Percentiles rank a stretch among this genome's conserved stretches.
Conservation (phyloP, 2,888 invertebrate species). For the Exephanes ischioxanthus region DNA sequence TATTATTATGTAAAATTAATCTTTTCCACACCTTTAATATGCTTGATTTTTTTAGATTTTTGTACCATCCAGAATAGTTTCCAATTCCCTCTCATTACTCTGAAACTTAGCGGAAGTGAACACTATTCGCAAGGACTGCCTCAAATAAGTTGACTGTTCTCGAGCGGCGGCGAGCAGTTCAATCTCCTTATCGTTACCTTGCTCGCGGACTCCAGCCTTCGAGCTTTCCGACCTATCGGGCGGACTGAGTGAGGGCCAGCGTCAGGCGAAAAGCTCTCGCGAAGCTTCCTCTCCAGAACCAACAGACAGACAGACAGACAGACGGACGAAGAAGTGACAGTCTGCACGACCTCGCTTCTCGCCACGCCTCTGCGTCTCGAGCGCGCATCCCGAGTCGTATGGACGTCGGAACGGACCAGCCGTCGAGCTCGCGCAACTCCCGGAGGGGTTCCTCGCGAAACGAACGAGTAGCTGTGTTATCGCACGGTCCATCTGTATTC, state of each 20-base stretch:
- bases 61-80: no score
- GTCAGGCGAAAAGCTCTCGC: conserved; percentile 21
- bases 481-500: conserved; percentile 83
- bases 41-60: no score
- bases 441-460: conserved; percentile 72
- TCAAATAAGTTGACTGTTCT: conserved; percentile 66
- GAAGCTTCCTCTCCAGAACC: conserved; percentile 22
- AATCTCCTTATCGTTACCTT: conserved; percentile 61
- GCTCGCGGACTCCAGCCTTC: background rate
- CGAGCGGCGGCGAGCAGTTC: conserved; percentile 51
- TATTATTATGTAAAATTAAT: no score
- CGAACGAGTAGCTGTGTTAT: conserved; percentile 78
- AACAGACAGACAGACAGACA: conserved; percentile 37
- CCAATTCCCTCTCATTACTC: no score
- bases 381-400: conserved; percentile 16
- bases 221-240: conserved; percentile 23
- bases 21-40: no score
- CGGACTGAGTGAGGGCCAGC: background rate
- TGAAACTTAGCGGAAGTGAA: no score
- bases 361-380: conserved; percentile 37
- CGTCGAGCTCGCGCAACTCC: conserved; percentile 68
- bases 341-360: conserved; percentile 41
- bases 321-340: conserved; percentile 61
- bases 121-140: no score
- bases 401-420: conserved; percentile 64